phyloP scores from a whole-genome alignment of 2,113 vertebrate genomes.

The Salvelinus fontinalis region DNA sequence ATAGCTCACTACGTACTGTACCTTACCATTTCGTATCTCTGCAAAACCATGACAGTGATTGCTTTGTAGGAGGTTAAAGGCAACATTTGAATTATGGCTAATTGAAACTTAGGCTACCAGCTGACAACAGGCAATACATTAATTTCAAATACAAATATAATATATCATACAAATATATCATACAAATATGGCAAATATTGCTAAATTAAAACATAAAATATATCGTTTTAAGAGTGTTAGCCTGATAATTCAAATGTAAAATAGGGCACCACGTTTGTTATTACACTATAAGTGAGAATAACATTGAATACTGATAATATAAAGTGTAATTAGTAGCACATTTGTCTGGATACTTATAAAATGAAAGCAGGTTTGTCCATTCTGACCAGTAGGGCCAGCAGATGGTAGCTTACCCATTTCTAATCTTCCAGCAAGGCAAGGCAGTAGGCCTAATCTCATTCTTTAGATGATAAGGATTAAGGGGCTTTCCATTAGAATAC shows the following conservation, averaged over 20 bases:
- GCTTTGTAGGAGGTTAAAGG: too few relatives aligned
- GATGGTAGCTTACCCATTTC: slow-evolving; percentile 42
- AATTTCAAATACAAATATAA: too few relatives aligned
- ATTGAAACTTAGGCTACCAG: not conserved
- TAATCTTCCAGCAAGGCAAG: slow-evolving; percentile 33
- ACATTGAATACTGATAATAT: not conserved
- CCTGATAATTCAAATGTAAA: not conserved
- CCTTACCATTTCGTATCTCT: too few relatives aligned
- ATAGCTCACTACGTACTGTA: too few relatives aligned
- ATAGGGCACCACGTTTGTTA: too few relatives aligned
- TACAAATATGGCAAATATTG: too few relatives aligned
- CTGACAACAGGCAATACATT: too few relatives aligned
- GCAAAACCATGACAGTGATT: too few relatives aligned
- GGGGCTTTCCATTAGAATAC: slow-evolving; percentile 31
- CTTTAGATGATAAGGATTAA: slow-evolving; percentile 64
- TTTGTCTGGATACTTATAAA: not conserved
- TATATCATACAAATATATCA: too few relatives aligned
- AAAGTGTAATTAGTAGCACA: not conserved
- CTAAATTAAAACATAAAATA: too few relatives aligned
- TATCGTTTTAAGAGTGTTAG: too few relatives aligned
- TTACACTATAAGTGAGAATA: not conserved
- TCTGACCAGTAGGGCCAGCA: not conserved
- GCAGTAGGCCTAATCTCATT: slow-evolving; percentile 59
- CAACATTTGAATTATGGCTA: too few relatives aligned
- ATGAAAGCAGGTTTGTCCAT: slow-evolving; percentile 17